Evolutionary conservation across 2,113 vertebrate genomes (phyloP).

Genomic region (Gallinago paraguaiae): DNA sequence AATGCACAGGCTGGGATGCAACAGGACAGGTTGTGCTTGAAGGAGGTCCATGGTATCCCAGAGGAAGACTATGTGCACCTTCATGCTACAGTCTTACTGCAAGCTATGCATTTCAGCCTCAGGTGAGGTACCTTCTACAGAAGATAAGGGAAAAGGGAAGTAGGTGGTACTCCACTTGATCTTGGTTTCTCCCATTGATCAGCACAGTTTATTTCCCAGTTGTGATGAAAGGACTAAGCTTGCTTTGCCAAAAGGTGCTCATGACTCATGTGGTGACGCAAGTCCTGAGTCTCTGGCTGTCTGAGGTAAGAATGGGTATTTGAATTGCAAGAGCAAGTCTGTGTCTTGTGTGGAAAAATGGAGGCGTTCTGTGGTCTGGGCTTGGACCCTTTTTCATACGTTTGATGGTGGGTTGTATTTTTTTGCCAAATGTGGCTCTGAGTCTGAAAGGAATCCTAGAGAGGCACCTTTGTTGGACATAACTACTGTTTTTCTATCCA

Average conservation of each 20-base stretch:
- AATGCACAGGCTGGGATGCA: background rate
- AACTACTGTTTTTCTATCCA: background rate
- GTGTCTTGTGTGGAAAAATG: rapidly evolving
- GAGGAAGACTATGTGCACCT: background rate
- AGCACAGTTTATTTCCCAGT: background rate
- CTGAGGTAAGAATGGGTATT: background rate
- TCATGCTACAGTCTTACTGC: background rate
- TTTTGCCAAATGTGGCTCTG: background rate
- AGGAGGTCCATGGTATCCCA: background rate
- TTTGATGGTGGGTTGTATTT: background rate
- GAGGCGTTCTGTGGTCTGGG: background rate
- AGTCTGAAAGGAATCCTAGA: background rate
- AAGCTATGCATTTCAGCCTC: background rate
- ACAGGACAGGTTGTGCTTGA: background rate
- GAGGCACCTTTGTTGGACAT: background rate
- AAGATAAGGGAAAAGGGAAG: background rate
- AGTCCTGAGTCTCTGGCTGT: background rate
- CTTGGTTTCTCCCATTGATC: background rate
- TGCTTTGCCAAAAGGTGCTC: background rate
- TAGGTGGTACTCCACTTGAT: background rate
- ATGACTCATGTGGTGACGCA: background rate
- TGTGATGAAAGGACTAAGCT: background rate
- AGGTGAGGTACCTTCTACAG: background rate
- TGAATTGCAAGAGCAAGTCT: background rate
- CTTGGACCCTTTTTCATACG: background rate